Conservation (phyloP, 1,140 invertebrate species). For the Halictus rubicundus region DNA sequence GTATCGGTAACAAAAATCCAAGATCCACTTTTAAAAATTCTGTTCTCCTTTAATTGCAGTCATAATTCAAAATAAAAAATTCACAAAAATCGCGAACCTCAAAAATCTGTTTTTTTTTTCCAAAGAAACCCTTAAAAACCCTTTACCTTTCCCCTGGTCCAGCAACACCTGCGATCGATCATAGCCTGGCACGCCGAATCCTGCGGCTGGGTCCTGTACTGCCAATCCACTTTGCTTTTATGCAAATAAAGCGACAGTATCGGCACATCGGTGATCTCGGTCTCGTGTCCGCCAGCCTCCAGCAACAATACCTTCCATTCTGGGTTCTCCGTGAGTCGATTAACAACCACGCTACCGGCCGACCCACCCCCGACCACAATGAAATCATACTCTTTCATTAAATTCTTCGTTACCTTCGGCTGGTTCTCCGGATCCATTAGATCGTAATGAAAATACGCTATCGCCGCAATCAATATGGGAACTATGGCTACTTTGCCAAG, state of each 20-base stretch:
- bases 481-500: conserved; percentile 88
- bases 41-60: too few relatives aligned
- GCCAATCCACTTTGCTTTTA: conserved; percentile 95
- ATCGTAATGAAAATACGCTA: conserved; percentile 93
- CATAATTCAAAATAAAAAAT: too few relatives aligned
- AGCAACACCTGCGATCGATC: conserved; percentile 89
- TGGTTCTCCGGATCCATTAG: conserved; percentile 91
- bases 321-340: conserved; percentile 89
- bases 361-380: conserved; percentile 91
- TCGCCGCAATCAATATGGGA: conserved; percentile 87
- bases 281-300: conserved; percentile 94
- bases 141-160: conserved; percentile 89
- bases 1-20: too few relatives aligned
- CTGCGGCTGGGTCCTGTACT: conserved; percentile 93
- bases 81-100: too few relatives aligned
- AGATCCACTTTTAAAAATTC: too few relatives aligned
- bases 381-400: conserved; percentile 89
- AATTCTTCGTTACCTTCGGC: conserved; percentile 84
- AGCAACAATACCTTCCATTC: conserved; percentile 90
- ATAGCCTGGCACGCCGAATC: conserved; percentile 91
- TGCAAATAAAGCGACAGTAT: conserved; percentile 92
- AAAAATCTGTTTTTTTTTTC: too few relatives aligned
- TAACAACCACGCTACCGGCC: conserved; percentile 92
- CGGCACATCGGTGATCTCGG: conserved; percentile 90
- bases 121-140: not conserved